A percentile compares a stretch with the other conserved stretches of the same genome.
These are phyloP conservation scores for Vanessa cardui DNA, from an alignment of 2,888 invertebrate genomes.

Conservation along the genomic window DNA sequence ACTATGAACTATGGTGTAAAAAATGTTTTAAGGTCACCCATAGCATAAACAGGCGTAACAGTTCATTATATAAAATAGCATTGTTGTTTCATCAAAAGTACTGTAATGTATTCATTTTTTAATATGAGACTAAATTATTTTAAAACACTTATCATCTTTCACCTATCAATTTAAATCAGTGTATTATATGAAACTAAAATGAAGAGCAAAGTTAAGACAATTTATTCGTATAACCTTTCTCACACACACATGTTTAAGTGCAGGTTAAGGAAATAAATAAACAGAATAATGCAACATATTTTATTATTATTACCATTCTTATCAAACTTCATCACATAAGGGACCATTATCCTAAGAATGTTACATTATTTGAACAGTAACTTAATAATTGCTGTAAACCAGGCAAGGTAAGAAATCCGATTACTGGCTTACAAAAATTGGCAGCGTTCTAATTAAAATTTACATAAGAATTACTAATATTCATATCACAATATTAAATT, in stretches of 20 bases:
- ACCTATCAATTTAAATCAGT: too few species aligned
- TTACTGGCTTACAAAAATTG: slow-evolving; percentile 43
- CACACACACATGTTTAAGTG: neutral
- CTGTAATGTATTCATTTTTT: too few species aligned
- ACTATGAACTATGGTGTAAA: too few species aligned
- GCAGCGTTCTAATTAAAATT: slow-evolving; percentile 38
- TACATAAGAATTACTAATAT: slow-evolving; percentile 43
- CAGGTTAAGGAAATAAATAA: slow-evolving; percentile 40
- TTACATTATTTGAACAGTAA: slow-evolving; percentile 57
- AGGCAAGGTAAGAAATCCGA: slow-evolving; percentile 21
- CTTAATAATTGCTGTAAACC: slow-evolving; percentile 36
- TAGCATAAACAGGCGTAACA: too few species aligned
- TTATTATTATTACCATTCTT: slow-evolving; percentile 70
- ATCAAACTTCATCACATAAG: slow-evolving; percentile 59
- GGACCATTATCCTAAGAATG: slow-evolving; percentile 56
- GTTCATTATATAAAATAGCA: too few species aligned
- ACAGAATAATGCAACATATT: slow-evolving; percentile 62
- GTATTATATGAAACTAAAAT: too few species aligned
- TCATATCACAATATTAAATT: slow-evolving; percentile 53
- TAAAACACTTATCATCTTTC: too few species aligned
- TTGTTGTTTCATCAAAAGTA: too few species aligned
- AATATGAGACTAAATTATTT: too few species aligned
- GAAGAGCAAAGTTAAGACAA: too few species aligned
- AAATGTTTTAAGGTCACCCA: too few species aligned
- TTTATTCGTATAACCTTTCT: neutral